Evolutionary conservation across 2,888 invertebrate species (phyloP).

Genomic region (Euphydryas editha): DNA sequence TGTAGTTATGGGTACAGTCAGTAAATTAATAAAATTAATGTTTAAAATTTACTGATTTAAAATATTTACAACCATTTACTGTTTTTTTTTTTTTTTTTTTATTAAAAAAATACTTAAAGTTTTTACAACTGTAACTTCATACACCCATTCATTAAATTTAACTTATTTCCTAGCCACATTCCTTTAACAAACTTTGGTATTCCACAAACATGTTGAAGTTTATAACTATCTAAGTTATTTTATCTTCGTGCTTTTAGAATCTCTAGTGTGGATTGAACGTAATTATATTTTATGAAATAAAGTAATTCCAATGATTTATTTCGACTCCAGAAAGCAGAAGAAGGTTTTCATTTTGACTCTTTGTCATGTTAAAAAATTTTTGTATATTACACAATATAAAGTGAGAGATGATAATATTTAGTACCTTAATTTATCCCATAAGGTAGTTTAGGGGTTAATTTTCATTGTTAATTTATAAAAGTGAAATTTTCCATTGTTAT

Average conservation of each 20-base stretch:
- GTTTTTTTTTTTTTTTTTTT: not conserved
- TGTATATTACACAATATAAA: too few species aligned
- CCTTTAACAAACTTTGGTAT: not conserved
- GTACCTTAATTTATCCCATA: too few species aligned
- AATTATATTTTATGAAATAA: not conserved
- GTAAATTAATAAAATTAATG: too few species aligned
- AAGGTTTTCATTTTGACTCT: too few species aligned
- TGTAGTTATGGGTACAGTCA: too few species aligned
- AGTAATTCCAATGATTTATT: not conserved
- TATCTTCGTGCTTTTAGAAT: constrained; percentile 1
- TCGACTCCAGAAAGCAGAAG: too few species aligned
- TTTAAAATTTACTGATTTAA: too few species aligned
- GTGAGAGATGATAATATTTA: too few species aligned
- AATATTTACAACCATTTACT: not conserved
- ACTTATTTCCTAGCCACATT: constrained; percentile 8
- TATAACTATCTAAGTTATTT: constrained; percentile 10
- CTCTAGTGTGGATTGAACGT: not conserved
- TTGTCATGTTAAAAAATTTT: too few species aligned
- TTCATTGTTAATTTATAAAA: too few species aligned
- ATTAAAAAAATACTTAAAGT: constrained; percentile 2
- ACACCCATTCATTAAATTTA: not conserved
- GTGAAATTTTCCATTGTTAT: too few species aligned
- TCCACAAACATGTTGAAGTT: constrained; percentile 1
- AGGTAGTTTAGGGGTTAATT: too few species aligned
- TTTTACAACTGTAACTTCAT: not conserved